Base-by-base conservation (phyloP, 35 echinoderm and acorn worm species). In the Chiridota heheva region DNA sequence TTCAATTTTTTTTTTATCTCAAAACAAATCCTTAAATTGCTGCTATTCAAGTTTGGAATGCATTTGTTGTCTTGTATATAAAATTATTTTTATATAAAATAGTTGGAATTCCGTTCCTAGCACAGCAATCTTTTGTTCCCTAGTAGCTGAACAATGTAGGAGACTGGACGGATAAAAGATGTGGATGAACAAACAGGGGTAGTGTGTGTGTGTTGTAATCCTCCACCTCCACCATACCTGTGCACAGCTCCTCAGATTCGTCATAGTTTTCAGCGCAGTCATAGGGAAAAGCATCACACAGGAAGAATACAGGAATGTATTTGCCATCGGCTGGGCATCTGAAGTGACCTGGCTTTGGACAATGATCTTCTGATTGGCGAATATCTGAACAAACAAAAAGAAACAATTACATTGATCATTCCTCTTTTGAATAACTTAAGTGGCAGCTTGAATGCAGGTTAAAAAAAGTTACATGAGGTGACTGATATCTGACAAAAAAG, bases 191-290 rank as follows among this genome's bases (percentile, higher is more conserved):
- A n/a, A n/a, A n/a, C n/a, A n/a, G n/a, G n/a, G n/a, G n/a, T n/a
- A n/a, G n/a, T n/a, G n/a, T n/a, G n/a, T n/a, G n/a, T n/a, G n/a
- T n/a, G n/a, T n/a, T n/a, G n/a, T n/a, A n/a, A n/a, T n/a, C n/a
- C n/a, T n/a, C n/a, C n/a, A n/a, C n/a, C n/a, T 36, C n/a, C 27
- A 36, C 20, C 77, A 63, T 28, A 81, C 77, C 77, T 30, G 60
- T 28, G 45, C 77, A 81, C 1, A 81, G 39, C 13, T 65, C 77
- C 40, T 44, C 56, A 42, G 77, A 81, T 45, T 81, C 77, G 48
- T 81, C 77, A 61, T 81, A 66, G 60, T 81, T 81, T 31, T 81
- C 77, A 0, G 25, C 36, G 59, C 77, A 81, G 39, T 81, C 77
- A 46, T 81, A 81, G 33, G 16, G 22, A 45, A 37, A 64, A 26